These are phyloP conservation scores for Saimiri boliviensis DNA, from an alignment of 2,113 vertebrate species.

Conservation along the genomic window DNA sequence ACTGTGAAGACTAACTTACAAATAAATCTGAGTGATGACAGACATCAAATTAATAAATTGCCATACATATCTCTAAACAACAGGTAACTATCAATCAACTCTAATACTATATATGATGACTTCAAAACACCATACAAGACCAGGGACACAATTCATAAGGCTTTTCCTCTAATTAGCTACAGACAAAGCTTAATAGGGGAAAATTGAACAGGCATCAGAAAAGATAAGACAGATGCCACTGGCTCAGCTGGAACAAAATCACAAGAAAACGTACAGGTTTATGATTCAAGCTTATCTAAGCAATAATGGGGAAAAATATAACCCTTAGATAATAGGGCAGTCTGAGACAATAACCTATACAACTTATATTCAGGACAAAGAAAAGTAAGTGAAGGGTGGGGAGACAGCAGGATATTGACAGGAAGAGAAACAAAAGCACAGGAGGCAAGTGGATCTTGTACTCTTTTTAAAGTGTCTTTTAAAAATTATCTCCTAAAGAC, in stretches of 20 bases:
- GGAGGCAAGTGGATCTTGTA: neutral
- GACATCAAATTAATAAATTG: constrained; percentile 55
- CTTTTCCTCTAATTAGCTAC: constrained; percentile 61
- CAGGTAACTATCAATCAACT: constrained; percentile 15
- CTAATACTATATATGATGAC: constrained; percentile 12
- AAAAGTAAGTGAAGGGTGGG: constrained; percentile 22
- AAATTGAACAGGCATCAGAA: constrained; percentile 48
- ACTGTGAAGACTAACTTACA: constrained; percentile 16
- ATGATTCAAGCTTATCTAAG: neutral
- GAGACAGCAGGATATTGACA: constrained; percentile 19
- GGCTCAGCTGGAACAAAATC: constrained; percentile 6
- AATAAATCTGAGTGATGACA: constrained; percentile 47
- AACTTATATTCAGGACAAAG: constrained; percentile 24
- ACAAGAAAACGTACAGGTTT: constrained; percentile 42
- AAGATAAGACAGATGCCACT: constrained; percentile 37
- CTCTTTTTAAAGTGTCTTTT: neutral
- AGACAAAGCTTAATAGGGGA: constrained; percentile 48
- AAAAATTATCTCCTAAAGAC: constrained; percentile 14
- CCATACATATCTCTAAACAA: constrained; percentile 31
- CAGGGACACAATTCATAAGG: constrained; percentile 23
- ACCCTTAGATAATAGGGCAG: neutral
- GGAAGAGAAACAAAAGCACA: constrained; percentile 40
- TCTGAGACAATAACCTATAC: neutral
- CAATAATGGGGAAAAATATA: constrained; percentile 31
- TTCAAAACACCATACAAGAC: constrained; percentile 35